These are phyloP conservation scores for Synergus laeviventris DNA, from an alignment of 2,888 invertebrate genomes.

Conservation along the genomic window DNA sequence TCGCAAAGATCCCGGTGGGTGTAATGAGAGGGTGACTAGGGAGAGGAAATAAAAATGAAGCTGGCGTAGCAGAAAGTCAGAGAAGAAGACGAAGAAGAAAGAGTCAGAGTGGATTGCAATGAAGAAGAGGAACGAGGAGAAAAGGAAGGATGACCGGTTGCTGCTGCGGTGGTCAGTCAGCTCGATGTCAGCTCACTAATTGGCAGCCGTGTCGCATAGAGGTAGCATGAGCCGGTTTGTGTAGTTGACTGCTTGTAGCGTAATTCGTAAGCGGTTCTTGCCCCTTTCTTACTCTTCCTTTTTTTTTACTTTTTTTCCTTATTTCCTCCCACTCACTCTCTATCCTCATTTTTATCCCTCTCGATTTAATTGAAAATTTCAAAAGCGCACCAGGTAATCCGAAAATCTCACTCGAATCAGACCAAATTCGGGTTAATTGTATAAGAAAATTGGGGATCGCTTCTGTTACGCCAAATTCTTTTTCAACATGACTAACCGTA, in stretches of 20 bases:
- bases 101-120: conserved; percentile 31
- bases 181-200: conserved; percentile 74
- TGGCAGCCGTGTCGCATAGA: conserved; percentile 74
- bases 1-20: conserved; percentile 49
- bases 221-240: conserved; percentile 72
- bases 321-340: conserved; percentile 10
- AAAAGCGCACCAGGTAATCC: too few relatives aligned
- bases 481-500: too few relatives aligned
- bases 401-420: background rate
- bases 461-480: too few relatives aligned
- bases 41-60: conserved; percentile 48
- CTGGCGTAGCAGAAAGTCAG: conserved; percentile 46
- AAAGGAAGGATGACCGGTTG: conserved; percentile 57
- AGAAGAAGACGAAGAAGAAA: conserved; percentile 49
- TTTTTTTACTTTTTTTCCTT: conserved; percentile 20
- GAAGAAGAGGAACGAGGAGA: conserved; percentile 44
- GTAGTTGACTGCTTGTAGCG: conserved; percentile 70
- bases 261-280: conserved; percentile 74
- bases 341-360: background rate
- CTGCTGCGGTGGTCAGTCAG: conserved; percentile 72
- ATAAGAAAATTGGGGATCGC: too few relatives aligned
- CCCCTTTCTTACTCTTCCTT: conserved; percentile 48
- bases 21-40: conserved; percentile 45
- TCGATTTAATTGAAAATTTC: background rate
- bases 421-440: too few relatives aligned